Evolutionary conservation across 2,888 invertebrate genomes (phyloP).

Genomic region (Eupithecia tripunctaria): DNA sequence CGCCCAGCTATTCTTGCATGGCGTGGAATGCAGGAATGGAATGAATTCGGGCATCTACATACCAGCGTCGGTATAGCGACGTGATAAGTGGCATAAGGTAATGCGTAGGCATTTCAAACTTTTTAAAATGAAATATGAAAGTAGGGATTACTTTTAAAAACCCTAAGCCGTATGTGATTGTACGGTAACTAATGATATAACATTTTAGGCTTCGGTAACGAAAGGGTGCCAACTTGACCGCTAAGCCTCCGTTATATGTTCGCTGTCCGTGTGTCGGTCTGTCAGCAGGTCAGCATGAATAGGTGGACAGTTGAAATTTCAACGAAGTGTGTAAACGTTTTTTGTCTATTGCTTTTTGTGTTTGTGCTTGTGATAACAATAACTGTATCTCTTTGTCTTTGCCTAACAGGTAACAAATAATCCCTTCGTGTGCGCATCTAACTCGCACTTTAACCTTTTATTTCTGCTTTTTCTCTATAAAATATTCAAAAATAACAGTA

Average conservation of each 20-base stretch:
- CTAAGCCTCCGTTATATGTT: too few relatives aligned
- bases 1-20: conserved; percentile 7
- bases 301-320: not conserved
- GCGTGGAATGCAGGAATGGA: conserved; percentile 8
- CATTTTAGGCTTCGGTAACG: not conserved
- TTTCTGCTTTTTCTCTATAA: not conserved
- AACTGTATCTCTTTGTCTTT: not conserved
- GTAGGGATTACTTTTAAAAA: not conserved
- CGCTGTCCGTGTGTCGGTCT: not conserved
- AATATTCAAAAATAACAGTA: too few relatives aligned
- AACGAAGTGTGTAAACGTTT: not conserved
- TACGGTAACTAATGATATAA: not conserved
- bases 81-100: not conserved
- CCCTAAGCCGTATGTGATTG: not conserved
- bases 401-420: not conserved
- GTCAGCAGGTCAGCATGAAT: not conserved
- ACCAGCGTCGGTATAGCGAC: not conserved
- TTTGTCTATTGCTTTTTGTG: too few relatives aligned
- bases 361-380: too few relatives aligned
- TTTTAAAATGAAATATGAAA: not conserved
- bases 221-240: not conserved
- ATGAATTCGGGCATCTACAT: conserved; percentile 2
- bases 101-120: not conserved
- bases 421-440: not conserved
- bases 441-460: not conserved